These are phyloP conservation scores for Mythimna pallens DNA, from an alignment of 2,888 invertebrate species.

Conservation along the genomic window DNA sequence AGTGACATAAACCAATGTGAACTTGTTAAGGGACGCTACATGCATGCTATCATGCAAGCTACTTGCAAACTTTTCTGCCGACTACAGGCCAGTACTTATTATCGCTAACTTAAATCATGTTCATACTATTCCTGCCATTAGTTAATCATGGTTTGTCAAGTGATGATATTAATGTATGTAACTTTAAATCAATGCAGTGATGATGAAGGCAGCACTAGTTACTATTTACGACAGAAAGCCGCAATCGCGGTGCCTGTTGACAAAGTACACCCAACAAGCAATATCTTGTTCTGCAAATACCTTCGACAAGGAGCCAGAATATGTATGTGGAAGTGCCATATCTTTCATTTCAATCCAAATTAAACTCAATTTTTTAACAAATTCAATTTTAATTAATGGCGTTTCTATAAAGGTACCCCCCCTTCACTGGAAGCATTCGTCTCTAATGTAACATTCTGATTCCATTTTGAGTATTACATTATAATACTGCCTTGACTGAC, in stretches of 20 bases:
- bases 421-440: background rate
- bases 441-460: background rate
- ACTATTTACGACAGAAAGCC: conserved; percentile 67
- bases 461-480: background rate
- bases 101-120: no score
- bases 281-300: conserved; percentile 74
- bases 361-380: background rate
- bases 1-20: no score
- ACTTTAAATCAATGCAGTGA: conserved; percentile 32
- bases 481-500: background rate
- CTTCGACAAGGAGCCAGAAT: conserved; percentile 60
- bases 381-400: no score
- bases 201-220: conserved; percentile 40
- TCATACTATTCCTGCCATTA: no score
- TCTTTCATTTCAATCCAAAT: background rate
- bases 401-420: background rate
- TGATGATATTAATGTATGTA: background rate
- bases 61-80: no score
- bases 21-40: no score
- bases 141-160: background rate
- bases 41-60: no score
- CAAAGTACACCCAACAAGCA: conserved; percentile 73
- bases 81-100: no score
- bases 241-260: conserved; percentile 75
- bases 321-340: conserved; percentile 25